A percentile compares a stretch with the other conserved stretches of the same genome.
These are phyloP conservation scores for Leptopilina drosophilae DNA, from an alignment of 2,888 invertebrate species.

Conservation along the genomic window DNA sequence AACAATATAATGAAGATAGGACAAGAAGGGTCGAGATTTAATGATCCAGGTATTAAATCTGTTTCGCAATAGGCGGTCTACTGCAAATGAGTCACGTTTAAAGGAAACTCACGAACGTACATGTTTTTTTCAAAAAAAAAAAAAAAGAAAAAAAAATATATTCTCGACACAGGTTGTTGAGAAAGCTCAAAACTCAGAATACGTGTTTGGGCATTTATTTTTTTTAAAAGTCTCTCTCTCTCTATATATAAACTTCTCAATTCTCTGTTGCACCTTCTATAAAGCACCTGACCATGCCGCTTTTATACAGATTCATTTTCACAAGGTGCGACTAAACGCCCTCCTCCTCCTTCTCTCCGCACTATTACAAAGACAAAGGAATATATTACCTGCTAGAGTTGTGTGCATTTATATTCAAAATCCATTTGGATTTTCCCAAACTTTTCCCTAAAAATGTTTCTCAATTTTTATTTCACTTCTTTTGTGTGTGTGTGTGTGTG, in stretches of 20 bases:
- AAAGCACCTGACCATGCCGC: conserved; percentile 3
- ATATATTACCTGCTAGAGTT: neutral
- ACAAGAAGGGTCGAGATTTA: conserved; percentile 32
- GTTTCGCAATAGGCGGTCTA: conserved; percentile 15
- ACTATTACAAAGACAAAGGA: conserved; percentile 15
- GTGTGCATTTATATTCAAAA: neutral
- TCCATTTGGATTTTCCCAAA: neutral
- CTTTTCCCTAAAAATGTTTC: neutral
- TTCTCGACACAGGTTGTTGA: conserved; percentile 15
- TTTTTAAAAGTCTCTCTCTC: conserved; percentile 3
- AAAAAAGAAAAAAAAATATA: neutral
- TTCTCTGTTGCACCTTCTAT: neutral
- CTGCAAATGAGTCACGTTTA: conserved; percentile 32
- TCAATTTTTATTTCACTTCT: neutral
- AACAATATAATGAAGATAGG: conserved; percentile 27
- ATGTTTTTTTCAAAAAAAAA: conserved; percentile 14
- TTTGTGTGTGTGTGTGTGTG: neutral
- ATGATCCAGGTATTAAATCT: conserved; percentile 34
- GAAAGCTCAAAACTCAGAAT: neutral
- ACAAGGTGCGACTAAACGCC: conserved; percentile 18
- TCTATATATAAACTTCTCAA: neutral
- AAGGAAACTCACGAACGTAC: conserved; percentile 31
- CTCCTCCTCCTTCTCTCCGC: neutral
- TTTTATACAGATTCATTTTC: conserved; percentile 14
- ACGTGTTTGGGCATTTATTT: conserved; percentile 20